phyloP scores from a whole-genome alignment of 2,888 invertebrate genomes.

The Pristionchus fissidentatus region DNA sequence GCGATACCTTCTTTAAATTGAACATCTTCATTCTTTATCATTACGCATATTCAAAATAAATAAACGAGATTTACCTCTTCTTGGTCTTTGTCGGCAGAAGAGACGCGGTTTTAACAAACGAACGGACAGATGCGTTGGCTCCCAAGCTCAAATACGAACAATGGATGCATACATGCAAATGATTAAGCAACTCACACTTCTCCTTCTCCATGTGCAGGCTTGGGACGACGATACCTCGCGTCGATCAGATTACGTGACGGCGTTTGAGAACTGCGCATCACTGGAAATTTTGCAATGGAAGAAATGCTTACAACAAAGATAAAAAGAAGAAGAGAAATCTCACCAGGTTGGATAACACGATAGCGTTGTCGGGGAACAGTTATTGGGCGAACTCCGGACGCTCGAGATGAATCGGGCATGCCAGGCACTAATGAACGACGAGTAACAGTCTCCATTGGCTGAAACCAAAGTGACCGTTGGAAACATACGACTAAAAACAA shows the following conservation, averaged over 20 bases:
- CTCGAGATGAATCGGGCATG: constrained; percentile 40
- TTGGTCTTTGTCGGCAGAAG: constrained; percentile 37
- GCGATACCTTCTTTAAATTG: no score
- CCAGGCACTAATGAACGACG: constrained; percentile 3
- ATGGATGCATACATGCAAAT: not conserved
- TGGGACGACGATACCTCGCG: constrained; percentile 46
- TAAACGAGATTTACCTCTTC: constrained; percentile 8
- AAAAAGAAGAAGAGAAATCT: not conserved
- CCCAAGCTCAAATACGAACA: constrained; percentile 25
- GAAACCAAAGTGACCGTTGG: not conserved
- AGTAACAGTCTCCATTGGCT: not conserved
- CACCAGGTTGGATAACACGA: constrained; percentile 47
- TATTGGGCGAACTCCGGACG: constrained; percentile 35
- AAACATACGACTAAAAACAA: not conserved
- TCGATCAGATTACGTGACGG: not conserved
- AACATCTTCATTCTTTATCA: no score
- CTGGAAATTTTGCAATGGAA: not conserved
- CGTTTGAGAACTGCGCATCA: constrained; percentile 5
- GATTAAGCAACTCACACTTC: not conserved
- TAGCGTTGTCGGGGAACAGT: constrained; percentile 11
- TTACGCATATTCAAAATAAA: not conserved
- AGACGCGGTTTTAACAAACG: constrained; percentile 38
- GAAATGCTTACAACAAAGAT: not conserved
- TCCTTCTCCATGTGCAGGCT: constrained; percentile 40
- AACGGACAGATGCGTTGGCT: not conserved